Conservation (phyloP, 2,888 invertebrate species). For the Macrophya alboannulata region DNA sequence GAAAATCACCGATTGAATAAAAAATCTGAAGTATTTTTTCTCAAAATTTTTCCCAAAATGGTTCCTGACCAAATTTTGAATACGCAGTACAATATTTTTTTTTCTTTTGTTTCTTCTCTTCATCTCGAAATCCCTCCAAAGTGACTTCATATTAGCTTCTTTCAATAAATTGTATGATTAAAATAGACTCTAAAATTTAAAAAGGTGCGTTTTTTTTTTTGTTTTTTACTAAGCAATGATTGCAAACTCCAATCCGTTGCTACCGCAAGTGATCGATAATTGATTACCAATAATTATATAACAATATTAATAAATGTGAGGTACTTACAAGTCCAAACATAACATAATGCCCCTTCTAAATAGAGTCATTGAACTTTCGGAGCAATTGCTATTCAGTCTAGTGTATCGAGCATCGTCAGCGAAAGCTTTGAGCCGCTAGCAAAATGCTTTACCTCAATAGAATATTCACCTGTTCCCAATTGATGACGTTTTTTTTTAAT, state of each 20-base stretch:
- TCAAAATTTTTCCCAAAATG: no score
- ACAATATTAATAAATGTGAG: background rate
- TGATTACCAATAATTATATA: slow-evolving; percentile 3
- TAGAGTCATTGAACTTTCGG: slow-evolving; percentile 24
- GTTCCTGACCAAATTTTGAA: no score
- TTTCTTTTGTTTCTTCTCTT: background rate
- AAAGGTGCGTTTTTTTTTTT: background rate
- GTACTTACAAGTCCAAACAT: background rate
- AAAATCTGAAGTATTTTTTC: no score
- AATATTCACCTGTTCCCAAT: background rate
- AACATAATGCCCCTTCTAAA: background rate
- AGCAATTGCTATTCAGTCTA: slow-evolving; percentile 17
- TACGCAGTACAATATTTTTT: no score
- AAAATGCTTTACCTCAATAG: background rate
- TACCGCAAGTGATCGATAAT: background rate
- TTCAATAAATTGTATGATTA: background rate
- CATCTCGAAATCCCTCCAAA: background rate
- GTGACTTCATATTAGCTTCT: background rate
- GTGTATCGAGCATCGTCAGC: slow-evolving; percentile 33
- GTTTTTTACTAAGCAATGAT: background rate
- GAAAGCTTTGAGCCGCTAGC: slow-evolving; percentile 16
- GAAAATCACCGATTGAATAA: no score
- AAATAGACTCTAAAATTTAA: background rate
- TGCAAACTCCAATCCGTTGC: background rate
- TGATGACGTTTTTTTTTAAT: background rate